phyloP scores from a whole-genome alignment of 2,797 vertebrate genomes.

The Alosa sapidissima region DNA sequence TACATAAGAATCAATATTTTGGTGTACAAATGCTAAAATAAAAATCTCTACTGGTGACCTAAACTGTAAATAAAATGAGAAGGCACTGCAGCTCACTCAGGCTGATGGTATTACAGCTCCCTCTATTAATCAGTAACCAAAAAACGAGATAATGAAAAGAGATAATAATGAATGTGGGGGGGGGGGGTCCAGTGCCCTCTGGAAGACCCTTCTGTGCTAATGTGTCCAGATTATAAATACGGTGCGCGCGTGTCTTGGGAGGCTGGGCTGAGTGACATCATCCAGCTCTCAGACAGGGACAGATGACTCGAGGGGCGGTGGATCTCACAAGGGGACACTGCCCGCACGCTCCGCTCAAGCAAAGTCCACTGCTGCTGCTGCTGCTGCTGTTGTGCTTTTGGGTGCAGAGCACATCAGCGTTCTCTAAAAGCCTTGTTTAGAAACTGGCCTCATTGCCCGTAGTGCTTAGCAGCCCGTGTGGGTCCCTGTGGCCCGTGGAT shows the following conservation, averaged over 20 bases:
- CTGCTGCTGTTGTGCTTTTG: not conserved
- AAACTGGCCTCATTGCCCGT: not conserved
- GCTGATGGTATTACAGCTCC: not conserved
- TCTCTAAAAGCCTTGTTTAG: not conserved
- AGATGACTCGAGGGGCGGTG: not conserved
- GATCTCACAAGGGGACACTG: not conserved
- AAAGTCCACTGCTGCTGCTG: not conserved
- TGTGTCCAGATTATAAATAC: not conserved
- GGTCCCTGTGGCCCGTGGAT: not conserved
- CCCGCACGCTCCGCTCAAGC: not conserved
- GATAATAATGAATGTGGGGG: not conserved
- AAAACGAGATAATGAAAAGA: not conserved
- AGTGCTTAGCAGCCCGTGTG: not conserved
- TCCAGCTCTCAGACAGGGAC: not conserved
- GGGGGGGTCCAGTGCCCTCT: not conserved
- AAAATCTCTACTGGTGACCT: not conserved
- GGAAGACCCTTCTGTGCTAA: not conserved
- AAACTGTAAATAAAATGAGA: not conserved
- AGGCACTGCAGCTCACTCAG: not conserved
- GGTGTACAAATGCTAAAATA: not conserved
- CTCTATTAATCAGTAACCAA: not conserved
- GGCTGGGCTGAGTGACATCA: not conserved
- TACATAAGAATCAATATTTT: not conserved
- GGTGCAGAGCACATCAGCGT: not conserved
- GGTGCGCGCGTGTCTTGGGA: not conserved